These are phyloP conservation scores for Chesias legatella DNA, from an alignment of 2,888 invertebrate genomes.

Conservation along the genomic window DNA sequence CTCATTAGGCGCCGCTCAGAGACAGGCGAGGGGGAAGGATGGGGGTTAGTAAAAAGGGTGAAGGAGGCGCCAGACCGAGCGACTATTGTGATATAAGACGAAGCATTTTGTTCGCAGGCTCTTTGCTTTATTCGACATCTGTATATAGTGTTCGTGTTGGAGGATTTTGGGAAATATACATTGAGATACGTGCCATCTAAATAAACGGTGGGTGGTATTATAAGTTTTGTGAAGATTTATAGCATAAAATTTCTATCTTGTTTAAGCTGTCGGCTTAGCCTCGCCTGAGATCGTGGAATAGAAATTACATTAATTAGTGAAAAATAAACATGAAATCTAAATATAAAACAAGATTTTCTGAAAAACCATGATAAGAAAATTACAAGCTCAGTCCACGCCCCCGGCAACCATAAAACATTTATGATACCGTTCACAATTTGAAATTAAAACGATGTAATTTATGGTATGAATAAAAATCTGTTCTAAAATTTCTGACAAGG, in stretches of 20 bases:
- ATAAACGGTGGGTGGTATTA: too few relatives aligned
- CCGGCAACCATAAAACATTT: constrained; percentile 29
- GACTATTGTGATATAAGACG: constrained; percentile 61
- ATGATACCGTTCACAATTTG: constrained; percentile 26
- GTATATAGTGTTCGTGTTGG: constrained; percentile 24
- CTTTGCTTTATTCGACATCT: constrained; percentile 42
- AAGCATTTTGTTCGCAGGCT: constrained; percentile 59
- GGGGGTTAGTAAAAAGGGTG: constrained; percentile 23
- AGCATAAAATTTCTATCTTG: too few relatives aligned
- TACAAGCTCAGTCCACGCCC: constrained; percentile 22
- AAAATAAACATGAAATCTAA: too few relatives aligned
- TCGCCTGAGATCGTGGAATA: too few relatives aligned
- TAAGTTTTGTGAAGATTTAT: too few relatives aligned
- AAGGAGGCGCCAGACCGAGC: constrained; percentile 40
- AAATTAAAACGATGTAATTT: constrained; percentile 30
- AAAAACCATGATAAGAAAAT: constrained; percentile 15
- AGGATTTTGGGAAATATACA: constrained; percentile 2
- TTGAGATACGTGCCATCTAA: too few relatives aligned
- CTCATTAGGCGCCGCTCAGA: constrained; percentile 67
- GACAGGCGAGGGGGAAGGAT: constrained; percentile 28
- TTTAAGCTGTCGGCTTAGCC: too few relatives aligned
- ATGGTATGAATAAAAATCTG: constrained; percentile 32
- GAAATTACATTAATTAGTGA: too few relatives aligned
- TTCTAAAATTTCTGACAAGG: constrained; percentile 33
- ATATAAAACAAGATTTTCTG: background rate